Base-by-base conservation (phyloP, 2,797 vertebrate species). In the Hybognathus amarus region DNA sequence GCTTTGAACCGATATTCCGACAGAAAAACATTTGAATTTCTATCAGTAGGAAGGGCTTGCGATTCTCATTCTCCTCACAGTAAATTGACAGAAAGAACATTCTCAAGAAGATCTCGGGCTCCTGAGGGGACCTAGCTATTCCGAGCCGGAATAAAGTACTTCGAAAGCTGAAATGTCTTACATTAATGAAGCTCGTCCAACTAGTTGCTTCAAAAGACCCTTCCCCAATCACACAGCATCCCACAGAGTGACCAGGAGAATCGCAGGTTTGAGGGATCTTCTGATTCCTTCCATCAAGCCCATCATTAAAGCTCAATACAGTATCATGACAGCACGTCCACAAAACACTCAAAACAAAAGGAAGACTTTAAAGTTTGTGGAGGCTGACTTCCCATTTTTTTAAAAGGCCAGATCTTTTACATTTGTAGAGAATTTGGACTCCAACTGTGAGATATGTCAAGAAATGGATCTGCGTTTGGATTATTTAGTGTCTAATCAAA, bases 181-280 rank as follows among this genome's bases (percentile, higher is more conserved):
- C 93, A 95, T 96, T 94, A 95, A 95, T 94, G 93, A 94, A 91
- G 91, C 92, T 77, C 90, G 90, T 94, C 94, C 94, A 93, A 95
- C 93, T 93, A 93, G 93, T 94, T 93, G 91, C 93, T 94, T 95
- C 94, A 96, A 95, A 95, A 94, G 90, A 89, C 84, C 87, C 91
- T 91, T 82, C 91, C 90, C 91, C 93, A 93, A 94, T 93, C 93
- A 93, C 92, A 93, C 89, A 88, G 92, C 89, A 90, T 93, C 95
- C 95, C 90, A 93, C 71, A 85, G 94, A 92, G 94, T 86, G 86
- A 89, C 90, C 88, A 88, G 85, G 71, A 92, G 76, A 85, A 89
- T 89, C 84, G 89, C 89, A 91, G 93, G 91, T 91, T 92, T 84
- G 87, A 91, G 90, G 67, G 68, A 74, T 91, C 94, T 89, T n/a